phyloP scores from a whole-genome alignment of 2,113 vertebrate species.

The Ptilonorhynchus violaceus region DNA sequence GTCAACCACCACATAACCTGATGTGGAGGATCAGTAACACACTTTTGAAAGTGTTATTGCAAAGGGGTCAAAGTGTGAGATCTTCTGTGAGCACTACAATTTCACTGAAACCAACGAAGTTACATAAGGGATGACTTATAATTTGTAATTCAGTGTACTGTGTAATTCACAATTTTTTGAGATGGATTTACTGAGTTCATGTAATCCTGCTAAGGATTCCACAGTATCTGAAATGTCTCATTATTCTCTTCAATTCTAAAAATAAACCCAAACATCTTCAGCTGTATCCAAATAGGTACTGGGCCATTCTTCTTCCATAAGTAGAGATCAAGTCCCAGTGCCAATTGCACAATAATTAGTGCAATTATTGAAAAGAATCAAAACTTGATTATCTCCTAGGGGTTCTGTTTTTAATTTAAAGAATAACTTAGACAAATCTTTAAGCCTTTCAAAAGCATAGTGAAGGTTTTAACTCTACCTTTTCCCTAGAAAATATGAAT shows the following conservation, averaged over 20 bases:
- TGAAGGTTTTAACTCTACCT: background rate
- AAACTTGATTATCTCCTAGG: background rate
- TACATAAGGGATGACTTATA: background rate
- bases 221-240: background rate
- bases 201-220: background rate
- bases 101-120: background rate
- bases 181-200: slow-evolving; percentile 1
- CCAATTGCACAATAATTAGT: background rate
- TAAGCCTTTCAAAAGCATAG: background rate
- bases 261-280: background rate
- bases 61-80: background rate
- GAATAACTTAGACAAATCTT: background rate
- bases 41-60: background rate
- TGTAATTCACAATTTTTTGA: slow-evolving; percentile 1
- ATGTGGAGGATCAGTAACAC: background rate
- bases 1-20: background rate
- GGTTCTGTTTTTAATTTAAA: background rate
- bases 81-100: background rate
- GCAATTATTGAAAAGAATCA: background rate
- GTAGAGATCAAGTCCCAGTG: background rate
- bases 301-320: background rate
- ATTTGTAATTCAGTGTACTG: slow-evolving; percentile 5
- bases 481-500: background rate
- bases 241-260: slow-evolving; percentile 7
- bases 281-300: background rate